Base-by-base conservation (phyloP, 2,113 vertebrate genomes). In the Orthochromis indermauri region DNA sequence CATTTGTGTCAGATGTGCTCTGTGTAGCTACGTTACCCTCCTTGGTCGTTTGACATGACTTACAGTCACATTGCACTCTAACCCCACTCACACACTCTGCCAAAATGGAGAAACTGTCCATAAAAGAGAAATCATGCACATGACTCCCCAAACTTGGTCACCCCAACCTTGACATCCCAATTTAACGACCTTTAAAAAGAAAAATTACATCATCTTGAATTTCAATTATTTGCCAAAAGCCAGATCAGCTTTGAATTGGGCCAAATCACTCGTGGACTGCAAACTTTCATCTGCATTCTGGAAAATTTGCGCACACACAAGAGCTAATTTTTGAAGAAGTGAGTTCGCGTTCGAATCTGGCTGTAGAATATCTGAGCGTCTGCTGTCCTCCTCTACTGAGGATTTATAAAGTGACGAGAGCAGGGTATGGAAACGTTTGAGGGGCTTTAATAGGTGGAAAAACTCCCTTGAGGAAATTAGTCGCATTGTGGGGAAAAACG, bases 331-430 rank as follows among this genome's bases (percentile, higher is more conserved):
- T 42, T 81, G 63, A 84, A 47, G 24, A 86, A 61, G 59, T 17
- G 84, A 83, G 47, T 79, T 47, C 2, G 40, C 24, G 2, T 71
- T 21, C 3, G 7, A 55, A 81, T 80, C 80, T 88, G 89, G 86
- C 88, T 78, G 78, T 80, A 68, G 82, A 84, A 86, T 89, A 82
- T 84, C 59, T n/a, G 81, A 55, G 42, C 7, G 51, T 85, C 88
- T 85, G 89, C 90, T 87, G 90, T 92, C 91, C 89, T 92, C 88
- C 83, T 83, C 80, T 37, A 61, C 53, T 10, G 61, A 80, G 89
- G 86, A 91, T 95, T 94, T 92, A 92, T 90, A 88, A 85, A 87
- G 88, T 82, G 88, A 84, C n/a, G 53, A 89, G 90, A 85, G 81
- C 81, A 63, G 57, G 37, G 83, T 9, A 76, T 16, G 79, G 81